Base-by-base conservation (phyloP, 2,797 vertebrate species). In the Pterois miles region DNA sequence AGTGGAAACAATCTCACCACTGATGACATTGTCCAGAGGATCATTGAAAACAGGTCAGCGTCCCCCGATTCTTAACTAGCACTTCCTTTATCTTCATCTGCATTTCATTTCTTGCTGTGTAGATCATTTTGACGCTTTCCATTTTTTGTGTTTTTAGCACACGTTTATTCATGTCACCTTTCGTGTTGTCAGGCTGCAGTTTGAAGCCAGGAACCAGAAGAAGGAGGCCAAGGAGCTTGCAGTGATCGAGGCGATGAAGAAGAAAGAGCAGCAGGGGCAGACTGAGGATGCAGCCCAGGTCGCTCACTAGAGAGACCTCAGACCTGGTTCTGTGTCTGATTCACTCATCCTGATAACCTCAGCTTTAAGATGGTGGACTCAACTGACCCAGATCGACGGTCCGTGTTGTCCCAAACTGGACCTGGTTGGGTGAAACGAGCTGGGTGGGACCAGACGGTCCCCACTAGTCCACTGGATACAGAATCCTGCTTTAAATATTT, bases 151-250 rank as follows among this genome's bases (percentile, higher is more conserved):
- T 54, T 22, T 56, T 11, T 11, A 29, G 6, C 27, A 48, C 18
- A 16, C 5, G 2, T 71, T 58, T 29, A 16, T 29, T 22, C 1
- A 10, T 22, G 1, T 9, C 8, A 1, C 52, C 4, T 9, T 70
- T 23, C 25, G 1, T 58, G 13, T 48, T 76, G 67, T 7, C 91
- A 99, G 98, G 92, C 93, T 99, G 85, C 97, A 96, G 90, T 99
- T 96, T 71, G 98, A 99, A 90, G 97, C 97, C 29, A 95, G 98
- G 74, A 99, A 99, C 91, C 97, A 98, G 91, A 99, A 99, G 94
- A 99, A 99, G 62, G 98, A 99, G 83, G 97, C 97, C 1, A 98
- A 98, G 80, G 98, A 99, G 88, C 93, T 98, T 84, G 98, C 97
- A 0, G 95, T 97, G 74, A 90, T 98, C 62, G 96, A 98, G 85